These are phyloP conservation scores for Pelagia noctiluca DNA, from an alignment of 30 jellyfish, hydroid and myxozoan species.

Conservation along the genomic window DNA sequence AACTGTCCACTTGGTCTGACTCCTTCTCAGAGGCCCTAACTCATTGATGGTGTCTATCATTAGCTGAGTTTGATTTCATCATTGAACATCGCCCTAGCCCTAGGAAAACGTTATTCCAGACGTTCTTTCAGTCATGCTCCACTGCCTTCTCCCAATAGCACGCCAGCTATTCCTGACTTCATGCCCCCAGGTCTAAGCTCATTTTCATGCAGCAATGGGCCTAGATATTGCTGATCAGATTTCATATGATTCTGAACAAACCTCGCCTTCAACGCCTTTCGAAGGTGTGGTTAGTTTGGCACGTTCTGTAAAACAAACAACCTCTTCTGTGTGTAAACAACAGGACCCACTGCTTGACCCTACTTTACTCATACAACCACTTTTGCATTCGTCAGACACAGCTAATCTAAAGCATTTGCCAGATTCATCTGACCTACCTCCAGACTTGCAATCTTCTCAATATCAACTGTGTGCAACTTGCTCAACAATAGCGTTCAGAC, in stretches of 20 bases:
- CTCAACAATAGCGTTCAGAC: conserved; percentile 4
- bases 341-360: too few relatives aligned
- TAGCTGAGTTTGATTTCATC: conserved; percentile 48
- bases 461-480: neutral
- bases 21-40: conserved; percentile 15
- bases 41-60: conserved; percentile 40
- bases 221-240: neutral
- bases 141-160: neutral
- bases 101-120: conserved; percentile 49
- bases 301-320: neutral
- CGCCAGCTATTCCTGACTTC: neutral
- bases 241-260: neutral
- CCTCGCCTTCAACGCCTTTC: neutral
- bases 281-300: neutral
- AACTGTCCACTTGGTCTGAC: too few relatives aligned
- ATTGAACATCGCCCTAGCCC: conserved; percentile 64
- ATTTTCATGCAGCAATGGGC: neutral
- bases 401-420: too few relatives aligned
- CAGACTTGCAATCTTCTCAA: neutral
- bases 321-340: conserved; percentile 2
- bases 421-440: neutral
- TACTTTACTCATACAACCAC: too few relatives aligned
- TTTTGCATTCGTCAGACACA: too few relatives aligned
- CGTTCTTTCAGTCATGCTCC: conserved; percentile 52
- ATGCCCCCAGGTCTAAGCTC: conserved; percentile 14